Percentiles rank a stretch among this genome's conserved stretches.
These are phyloP conservation scores for Rhinella marina DNA, from an alignment of 2,797 vertebrate species.

Conservation along the genomic window DNA sequence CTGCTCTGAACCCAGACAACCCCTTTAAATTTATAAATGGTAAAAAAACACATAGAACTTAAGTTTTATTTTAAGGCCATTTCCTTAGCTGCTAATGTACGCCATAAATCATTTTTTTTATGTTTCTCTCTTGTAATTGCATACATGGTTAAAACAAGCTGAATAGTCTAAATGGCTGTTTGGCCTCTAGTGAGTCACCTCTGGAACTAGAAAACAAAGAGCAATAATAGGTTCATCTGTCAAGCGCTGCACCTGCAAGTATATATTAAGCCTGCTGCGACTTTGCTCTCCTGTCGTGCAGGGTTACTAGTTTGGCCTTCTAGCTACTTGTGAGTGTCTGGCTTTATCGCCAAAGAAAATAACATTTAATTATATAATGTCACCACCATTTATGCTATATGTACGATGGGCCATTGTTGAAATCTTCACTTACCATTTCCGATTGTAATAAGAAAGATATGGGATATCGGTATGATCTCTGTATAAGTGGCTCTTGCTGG, in stretches of 20 bases:
- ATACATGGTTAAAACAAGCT: constrained; percentile 9
- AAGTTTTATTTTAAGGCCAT: background rate
- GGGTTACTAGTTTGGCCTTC: constrained; percentile 22
- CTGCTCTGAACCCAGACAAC: too few relatives aligned
- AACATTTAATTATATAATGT: constrained; percentile 29
- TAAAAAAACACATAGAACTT: background rate
- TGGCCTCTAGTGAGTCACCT: constrained; percentile 18
- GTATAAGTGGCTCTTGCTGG: background rate
- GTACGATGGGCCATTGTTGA: constrained; percentile 1
- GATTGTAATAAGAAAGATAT: background rate
- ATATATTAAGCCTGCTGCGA: constrained; percentile 14
- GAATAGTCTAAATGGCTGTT: constrained; percentile 25
- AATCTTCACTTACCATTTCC: background rate
- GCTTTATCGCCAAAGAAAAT: background rate
- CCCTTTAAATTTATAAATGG: background rate
- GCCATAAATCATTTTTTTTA: constrained; percentile 8
- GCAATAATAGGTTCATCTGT: constrained; percentile 31
- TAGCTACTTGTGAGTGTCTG: background rate
- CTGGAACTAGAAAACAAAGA: constrained; percentile 19
- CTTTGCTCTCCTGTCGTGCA: constrained; percentile 17
- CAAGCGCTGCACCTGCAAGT: constrained; percentile 15
- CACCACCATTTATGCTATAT: constrained; percentile 13
- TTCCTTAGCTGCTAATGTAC: background rate
- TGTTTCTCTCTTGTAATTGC: constrained; percentile 3
- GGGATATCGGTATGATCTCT: background rate